These are phyloP conservation scores for Ophonus ardosiacus DNA, from an alignment of 2,888 invertebrate genomes.

Conservation along the genomic window DNA sequence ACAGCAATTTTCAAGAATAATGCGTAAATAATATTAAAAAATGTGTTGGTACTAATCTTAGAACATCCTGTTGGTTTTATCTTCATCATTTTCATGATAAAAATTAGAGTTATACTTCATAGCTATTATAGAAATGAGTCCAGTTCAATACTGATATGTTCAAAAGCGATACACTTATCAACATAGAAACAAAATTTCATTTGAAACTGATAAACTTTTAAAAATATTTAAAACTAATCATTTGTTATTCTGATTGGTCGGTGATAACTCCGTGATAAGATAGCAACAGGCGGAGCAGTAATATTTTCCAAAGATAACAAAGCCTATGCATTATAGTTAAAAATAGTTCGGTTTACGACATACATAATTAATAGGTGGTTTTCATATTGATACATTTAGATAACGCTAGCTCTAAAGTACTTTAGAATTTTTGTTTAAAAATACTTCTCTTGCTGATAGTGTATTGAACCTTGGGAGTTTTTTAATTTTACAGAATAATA, in stretches of 20 bases:
- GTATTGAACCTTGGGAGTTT: conserved; percentile 38
- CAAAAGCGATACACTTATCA: conserved; percentile 32
- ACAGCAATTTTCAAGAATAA: not conserved
- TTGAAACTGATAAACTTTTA: conserved; percentile 55
- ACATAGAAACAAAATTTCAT: conserved; percentile 52
- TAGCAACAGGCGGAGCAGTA: conserved; percentile 48
- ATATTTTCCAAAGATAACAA: conserved; percentile 45
- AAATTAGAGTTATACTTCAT: not conserved
- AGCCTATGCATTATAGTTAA: conserved; percentile 54
- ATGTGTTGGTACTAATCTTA: not conserved
- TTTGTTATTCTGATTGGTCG: conserved; percentile 56
- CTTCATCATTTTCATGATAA: not conserved
- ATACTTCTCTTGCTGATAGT: conserved; percentile 20
- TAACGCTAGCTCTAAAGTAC: not conserved
- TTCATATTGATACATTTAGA: conserved; percentile 46
- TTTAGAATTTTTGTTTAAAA: conserved; percentile 25
- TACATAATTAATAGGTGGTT: conserved; percentile 46
- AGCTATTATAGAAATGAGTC: not conserved
- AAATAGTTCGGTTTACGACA: conserved; percentile 38
- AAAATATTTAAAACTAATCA: conserved; percentile 55
- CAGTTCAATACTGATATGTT: conserved; percentile 1
- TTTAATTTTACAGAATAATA: conserved; percentile 42
- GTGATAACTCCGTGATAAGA: conserved; percentile 47
- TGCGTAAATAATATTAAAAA: not conserved
- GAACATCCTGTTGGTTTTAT: not conserved